A percentile compares a stretch with the other conserved stretches of the same genome.
These are phyloP conservation scores for Hyperoplus lanceolatus DNA, from an alignment of 2,797 vertebrate genomes.

Conservation along the genomic window DNA sequence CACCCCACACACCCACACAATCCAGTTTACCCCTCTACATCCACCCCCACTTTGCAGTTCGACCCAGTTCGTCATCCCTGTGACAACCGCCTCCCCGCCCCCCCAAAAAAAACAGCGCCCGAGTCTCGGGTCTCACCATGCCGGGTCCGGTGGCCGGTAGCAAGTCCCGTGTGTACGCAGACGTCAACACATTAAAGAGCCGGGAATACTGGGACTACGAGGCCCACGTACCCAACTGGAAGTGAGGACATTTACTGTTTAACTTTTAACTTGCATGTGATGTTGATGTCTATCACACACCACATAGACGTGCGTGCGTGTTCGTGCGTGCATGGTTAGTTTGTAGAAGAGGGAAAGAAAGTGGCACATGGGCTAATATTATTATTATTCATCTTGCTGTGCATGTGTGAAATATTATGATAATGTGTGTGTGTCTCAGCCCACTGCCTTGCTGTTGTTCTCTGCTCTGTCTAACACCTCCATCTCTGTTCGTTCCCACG, in stretches of 20 bases:
- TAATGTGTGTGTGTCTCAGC: conserved; percentile 26
- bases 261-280: conserved; percentile 28
- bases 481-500: neutral
- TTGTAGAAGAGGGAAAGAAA: neutral
- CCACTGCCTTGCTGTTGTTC: conserved; percentile 18
- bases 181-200: conserved; percentile 97
- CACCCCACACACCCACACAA: conserved; percentile 34
- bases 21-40: neutral
- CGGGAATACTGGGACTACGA: conserved; percentile 99
- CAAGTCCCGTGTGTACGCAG: conserved; percentile 97
- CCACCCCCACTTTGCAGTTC: neutral
- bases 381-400: conserved; percentile 38
- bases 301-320: neutral
- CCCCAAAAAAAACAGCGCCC: conserved; percentile 43
- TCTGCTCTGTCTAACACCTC: conserved; percentile 43
- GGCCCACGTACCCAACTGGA: conserved; percentile 96
- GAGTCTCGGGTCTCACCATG: conserved; percentile 93
- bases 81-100: conserved; percentile 37
- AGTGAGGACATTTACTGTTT: conserved; percentile 85
- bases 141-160: conserved; percentile 97
- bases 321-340: conserved; percentile 4
- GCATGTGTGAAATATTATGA: conserved; percentile 49
- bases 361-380: conserved; percentile 47
- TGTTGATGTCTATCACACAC: neutral
- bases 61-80: conserved; percentile 41